Evolutionary conservation across 2,888 invertebrate species (phyloP).

Genomic region (Pimpla rufipes): DNA sequence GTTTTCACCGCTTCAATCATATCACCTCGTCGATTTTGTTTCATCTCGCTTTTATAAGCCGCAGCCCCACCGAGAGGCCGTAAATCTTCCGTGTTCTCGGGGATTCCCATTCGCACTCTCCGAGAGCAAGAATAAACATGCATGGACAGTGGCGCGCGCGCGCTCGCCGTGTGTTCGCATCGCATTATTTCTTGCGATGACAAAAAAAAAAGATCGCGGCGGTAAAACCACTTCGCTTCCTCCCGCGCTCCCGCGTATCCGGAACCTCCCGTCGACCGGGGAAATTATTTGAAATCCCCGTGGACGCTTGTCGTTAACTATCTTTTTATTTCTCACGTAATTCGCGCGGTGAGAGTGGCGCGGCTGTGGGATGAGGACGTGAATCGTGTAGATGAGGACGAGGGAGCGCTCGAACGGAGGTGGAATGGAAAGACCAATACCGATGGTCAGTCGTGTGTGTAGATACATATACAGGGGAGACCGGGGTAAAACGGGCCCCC

Average conservation of each 20-base stretch:
- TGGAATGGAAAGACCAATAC: constrained; percentile 41
- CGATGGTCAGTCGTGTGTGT: constrained; percentile 28
- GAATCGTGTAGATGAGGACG: constrained; percentile 26
- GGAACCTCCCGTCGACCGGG: constrained; percentile 57
- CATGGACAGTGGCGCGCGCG: constrained; percentile 11
- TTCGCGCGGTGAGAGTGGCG: constrained; percentile 36
- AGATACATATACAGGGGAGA: no score
- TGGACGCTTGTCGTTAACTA: constrained; percentile 64
- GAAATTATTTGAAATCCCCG: constrained; percentile 71
- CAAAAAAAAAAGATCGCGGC: constrained; percentile 7
- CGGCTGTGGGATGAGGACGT: constrained; percentile 21
- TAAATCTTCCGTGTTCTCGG: constrained; percentile 9
- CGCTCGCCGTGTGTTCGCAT: not conserved
- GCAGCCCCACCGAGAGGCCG: not conserved
- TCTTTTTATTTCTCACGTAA: constrained; percentile 64
- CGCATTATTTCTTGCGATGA: constrained; percentile 49
- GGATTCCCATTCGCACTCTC: not conserved
- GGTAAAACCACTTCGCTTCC: not conserved
- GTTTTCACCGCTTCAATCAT: constrained; percentile 8
- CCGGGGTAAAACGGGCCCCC: not conserved
- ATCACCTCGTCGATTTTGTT: not conserved
- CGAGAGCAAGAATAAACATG: constrained; percentile 31
- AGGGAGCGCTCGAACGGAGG: constrained; percentile 32
- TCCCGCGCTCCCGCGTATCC: constrained; percentile 6
- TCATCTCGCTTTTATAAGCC: not conserved